Evolutionary conservation across 92 coral and sea anemone genomes (phyloP), one percentile per base, ranked within the genome.

Genomic region (Paragorgia papillata): DNA sequence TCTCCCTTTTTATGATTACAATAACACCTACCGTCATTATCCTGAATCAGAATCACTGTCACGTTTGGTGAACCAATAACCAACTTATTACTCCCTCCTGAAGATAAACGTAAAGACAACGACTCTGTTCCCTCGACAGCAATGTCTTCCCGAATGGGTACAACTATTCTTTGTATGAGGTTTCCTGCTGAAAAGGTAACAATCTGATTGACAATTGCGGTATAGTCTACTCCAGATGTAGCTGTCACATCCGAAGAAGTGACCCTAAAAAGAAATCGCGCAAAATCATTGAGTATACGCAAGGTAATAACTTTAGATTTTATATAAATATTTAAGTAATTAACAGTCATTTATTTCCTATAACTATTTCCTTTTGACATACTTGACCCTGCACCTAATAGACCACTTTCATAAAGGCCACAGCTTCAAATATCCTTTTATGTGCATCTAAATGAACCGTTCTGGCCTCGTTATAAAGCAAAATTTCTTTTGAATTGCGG

Each of bases 91-190:
- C 75, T 48, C 30, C 39, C 29, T n/a, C 26, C 40, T 18, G 58
- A 44, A 18, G 58, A 14, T 18, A 68, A 68, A 46, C 26, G 3
- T 33, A 68, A 29, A 25, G 57, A 44, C 14, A 68, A 46, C 41
- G 54, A n/a, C 37, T 71, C 78, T 0, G 26, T 9, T 12, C 32
- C 20, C 33, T 71, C 78, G 19, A 71, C 78, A 71, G 27, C n/a
- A 9, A 0, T 9, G 78, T 71, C 78, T 19, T 71, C 51, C 30
- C 35, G 13, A 55, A 71, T 53, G 33, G 78, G 33, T 30, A 71
- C 54, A 15, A 17, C 20, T 24, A 57, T 40, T 34, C 41, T 53
- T 71, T 32, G 62, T 25, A 25, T 33, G 34, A 32, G 32, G n/a
- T 10, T 22, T 55, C 46, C 33, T 19, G 78, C 25, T 20, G 29